Evolutionary conservation across 2,797 vertebrate genomes (phyloP), one percentile per base, ranked within the genome.

Genomic region (Kryptolebias ocellatus): DNA sequence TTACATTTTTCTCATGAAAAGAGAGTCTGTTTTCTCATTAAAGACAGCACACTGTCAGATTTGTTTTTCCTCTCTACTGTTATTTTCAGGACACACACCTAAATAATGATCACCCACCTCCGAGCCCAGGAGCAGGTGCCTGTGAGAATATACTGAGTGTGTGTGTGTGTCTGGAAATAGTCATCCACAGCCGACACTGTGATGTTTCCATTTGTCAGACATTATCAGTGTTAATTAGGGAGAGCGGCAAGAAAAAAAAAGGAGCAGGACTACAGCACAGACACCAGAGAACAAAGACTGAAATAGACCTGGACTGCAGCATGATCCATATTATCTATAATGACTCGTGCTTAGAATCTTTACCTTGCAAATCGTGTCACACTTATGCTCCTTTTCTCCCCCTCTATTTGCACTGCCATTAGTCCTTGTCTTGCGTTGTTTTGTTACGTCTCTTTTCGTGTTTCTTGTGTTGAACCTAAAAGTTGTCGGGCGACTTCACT

Each of bases 141-240:
- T 63, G 18, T 61, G 71, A 80, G 70, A 83, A 74, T 51, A 54
- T 60, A 16, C 10, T 18, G 55, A 31, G 17, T 29, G 29, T 46
- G 60, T 58, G 50, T 54, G 31, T 67, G 46, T 71, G 46, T 72
- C 75, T 87, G 67, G 72, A 83, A 85, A 84, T 81, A 83, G 59
- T 73, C 64, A 60, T 56, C 76, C 60, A 65, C 57, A 55, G 61
- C 62, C 4, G 4, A 67, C 70, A 72, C 78, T 78, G 63, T 72
- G 76, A 80, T 81, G 72, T 83, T 72, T 88, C 76, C 54, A 79
- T 81, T 85, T 80, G 60, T 86, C 86, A 84, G 80, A 83, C 57
- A 60, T 34, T 81, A 82, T 89, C 83, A 78, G 54, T 65, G 61
- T 74, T 87, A 82, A 88, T 85, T 76, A 82, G 60, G 80, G 57